Conservation (phyloP, 2,797 vertebrate species). For the Acomys russatus region DNA sequence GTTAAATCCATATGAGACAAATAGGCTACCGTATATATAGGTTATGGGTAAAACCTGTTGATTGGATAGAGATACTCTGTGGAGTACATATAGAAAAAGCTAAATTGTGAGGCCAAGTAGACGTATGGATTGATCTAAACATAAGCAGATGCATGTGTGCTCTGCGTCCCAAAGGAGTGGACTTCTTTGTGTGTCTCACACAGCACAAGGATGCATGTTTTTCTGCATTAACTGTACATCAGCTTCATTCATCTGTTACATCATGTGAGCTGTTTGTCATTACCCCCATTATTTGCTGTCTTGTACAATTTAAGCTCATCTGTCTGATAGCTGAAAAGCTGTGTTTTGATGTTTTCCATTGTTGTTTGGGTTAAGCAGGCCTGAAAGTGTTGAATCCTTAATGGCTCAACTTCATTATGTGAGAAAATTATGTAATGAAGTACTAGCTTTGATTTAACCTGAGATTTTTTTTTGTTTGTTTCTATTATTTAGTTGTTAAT, state of each 20-base stretch:
- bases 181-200: slow-evolving; percentile 45
- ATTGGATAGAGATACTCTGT: background rate
- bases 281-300: slow-evolving; percentile 88
- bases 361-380: slow-evolving; percentile 82
- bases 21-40: background rate
- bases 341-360: slow-evolving; percentile 85
- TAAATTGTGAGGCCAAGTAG: background rate
- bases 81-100: background rate
- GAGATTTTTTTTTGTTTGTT: slow-evolving; percentile 75
- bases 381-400: slow-evolving; percentile 83
- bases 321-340: slow-evolving; percentile 86
- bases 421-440: slow-evolving; percentile 72
- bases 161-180: background rate
- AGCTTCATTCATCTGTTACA: slow-evolving; percentile 81
- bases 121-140: background rate
- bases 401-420: slow-evolving; percentile 73
- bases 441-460: slow-evolving; percentile 78
- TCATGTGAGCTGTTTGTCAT: slow-evolving; percentile 85
- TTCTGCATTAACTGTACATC: slow-evolving; percentile 82
- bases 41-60: background rate
- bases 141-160: background rate
- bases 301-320: slow-evolving; percentile 88
- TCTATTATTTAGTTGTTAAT: slow-evolving; percentile 80
- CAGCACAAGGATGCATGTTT: slow-evolving; percentile 44
- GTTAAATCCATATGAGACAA: background rate